Evolutionary conservation across 2,113 vertebrate genomes (phyloP).

Genomic region (Ciconia maguari): DNA sequence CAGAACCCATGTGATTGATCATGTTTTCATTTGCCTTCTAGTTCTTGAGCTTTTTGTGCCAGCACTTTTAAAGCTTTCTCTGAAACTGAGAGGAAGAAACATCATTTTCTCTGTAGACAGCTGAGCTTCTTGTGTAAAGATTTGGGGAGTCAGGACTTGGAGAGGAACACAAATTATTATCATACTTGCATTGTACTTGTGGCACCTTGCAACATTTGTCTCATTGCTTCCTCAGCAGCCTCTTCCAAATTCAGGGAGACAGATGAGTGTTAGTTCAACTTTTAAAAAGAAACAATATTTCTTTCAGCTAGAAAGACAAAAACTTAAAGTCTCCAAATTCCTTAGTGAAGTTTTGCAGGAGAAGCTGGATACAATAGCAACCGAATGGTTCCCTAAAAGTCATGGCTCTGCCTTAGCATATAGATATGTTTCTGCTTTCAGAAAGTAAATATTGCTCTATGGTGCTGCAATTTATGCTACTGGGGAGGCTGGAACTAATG

Average conservation of each 20-base stretch:
- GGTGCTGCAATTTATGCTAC: neutral
- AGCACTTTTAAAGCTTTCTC: neutral
- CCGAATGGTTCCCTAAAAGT: neutral
- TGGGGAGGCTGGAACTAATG: neutral
- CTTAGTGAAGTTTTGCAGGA: neutral
- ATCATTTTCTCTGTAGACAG: neutral
- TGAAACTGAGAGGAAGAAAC: neutral
- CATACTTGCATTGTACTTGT: neutral
- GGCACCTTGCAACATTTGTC: neutral
- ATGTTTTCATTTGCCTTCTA: neutral
- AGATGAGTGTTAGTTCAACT: neutral
- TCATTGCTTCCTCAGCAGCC: neutral
- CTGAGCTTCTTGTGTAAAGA: neutral
- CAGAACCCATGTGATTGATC: neutral
- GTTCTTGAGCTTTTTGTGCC: neutral
- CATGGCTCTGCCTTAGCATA: neutral
- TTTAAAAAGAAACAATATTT: neutral
- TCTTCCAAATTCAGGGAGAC: neutral
- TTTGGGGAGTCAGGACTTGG: neutral
- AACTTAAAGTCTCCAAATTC: neutral
- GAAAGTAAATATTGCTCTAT: neutral
- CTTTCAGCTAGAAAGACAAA: neutral
- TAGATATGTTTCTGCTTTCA: neutral
- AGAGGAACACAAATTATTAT: neutral
- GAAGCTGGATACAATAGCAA: neutral